Base-by-base conservation (phyloP, 2,113 vertebrate genomes). In the Acanthisitta chloris region DNA sequence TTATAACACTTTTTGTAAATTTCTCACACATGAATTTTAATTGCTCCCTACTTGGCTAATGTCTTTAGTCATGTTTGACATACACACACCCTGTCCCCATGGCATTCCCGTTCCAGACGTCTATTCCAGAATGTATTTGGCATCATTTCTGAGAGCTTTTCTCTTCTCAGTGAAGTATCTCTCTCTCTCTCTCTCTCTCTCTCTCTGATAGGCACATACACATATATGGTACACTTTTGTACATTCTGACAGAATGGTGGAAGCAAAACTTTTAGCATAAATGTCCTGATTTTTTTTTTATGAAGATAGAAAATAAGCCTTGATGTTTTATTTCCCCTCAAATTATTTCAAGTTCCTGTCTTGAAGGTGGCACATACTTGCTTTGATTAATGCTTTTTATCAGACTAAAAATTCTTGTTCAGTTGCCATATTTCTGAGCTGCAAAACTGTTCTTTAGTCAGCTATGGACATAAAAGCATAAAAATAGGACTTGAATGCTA, bases 311-410 rank as follows among this genome's bases (percentile, higher is more conserved):
- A 93, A 91, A 21, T 83, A 88, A 88, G 88, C 36, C 57, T 82
- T 72, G 70, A 85, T 79, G 33, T 54, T 93, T 90, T 86, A 80
- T 82, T 96, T 88, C 40, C 21, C 24, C 11, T 82, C 49, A 77
- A 59, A 80, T 92, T 67, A 80, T 88, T 95, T 92, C 48, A 72
- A 40, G 40, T 58, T 7, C 23, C 38, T 87, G 18, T n/a, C 64
- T 92, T 92, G 51, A 91, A 92, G 13, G 5, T 4, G 12, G 36
- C 14, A 81, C 28, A 65, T 14, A 34, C 8, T 86, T 92, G 15
- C 25, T 69, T 88, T 92, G 72, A 92, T 84, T 89, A 88, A 86
- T 86, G 55, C 1, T 62, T 61, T 91, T 88, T 84, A 81, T 86
- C 45, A 72, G 45, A 36, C 14, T 36, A 38, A 88, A 34, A 17